Conservation (phyloP, 2,113 vertebrate genomes). For the Sorex fumeus region DNA sequence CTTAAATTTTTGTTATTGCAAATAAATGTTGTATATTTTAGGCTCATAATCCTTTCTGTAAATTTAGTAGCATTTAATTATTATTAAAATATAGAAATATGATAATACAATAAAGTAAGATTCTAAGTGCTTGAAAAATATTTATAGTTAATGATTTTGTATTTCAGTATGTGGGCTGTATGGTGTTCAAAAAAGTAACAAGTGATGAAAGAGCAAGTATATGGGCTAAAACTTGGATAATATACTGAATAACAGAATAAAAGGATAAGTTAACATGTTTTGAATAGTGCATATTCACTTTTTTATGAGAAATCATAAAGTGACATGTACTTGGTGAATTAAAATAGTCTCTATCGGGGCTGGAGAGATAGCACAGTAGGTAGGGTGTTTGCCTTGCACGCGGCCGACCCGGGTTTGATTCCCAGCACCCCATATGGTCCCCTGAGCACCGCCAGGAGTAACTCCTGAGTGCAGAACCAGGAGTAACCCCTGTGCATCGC, state of each 20-base stretch:
- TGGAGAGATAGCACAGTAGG: no score
- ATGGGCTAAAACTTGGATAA: neutral
- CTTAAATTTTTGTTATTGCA: neutral
- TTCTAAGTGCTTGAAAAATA: neutral
- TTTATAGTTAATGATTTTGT: constrained; percentile 1
- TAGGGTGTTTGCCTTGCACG: no score
- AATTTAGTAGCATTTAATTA: constrained; percentile 9
- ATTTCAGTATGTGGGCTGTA: neutral
- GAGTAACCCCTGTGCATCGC: no score
- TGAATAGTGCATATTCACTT: neutral
- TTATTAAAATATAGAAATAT: neutral
- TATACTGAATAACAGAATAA: neutral
- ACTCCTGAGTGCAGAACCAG: no score
- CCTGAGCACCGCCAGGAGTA: no score
- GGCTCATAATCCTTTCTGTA: neutral
- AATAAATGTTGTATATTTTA: neutral
- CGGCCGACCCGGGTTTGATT: no score
- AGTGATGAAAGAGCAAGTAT: neutral
- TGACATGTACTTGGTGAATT: neutral
- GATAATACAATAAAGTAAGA: neutral
- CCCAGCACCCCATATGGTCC: no score
- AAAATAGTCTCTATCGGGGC: neutral
- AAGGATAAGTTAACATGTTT: neutral
- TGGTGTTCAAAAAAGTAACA: neutral
- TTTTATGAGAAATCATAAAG: neutral